Conservation (phyloP, 2,797 vertebrate genomes). For the Macrochelys suwanniensis region DNA sequence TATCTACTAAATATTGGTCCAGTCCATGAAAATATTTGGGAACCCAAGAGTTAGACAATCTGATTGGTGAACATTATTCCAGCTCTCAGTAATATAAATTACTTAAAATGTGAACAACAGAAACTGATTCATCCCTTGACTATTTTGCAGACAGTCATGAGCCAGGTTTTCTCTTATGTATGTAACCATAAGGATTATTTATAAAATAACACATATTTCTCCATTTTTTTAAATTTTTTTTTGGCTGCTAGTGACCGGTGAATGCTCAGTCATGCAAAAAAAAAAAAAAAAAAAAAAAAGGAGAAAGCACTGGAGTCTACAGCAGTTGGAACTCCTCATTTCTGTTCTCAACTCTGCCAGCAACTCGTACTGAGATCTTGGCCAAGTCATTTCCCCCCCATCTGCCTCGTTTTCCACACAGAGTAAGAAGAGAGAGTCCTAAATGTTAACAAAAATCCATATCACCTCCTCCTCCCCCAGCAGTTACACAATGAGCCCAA, state of each 20-base stretch:
- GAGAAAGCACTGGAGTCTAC: background rate
- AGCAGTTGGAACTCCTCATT: constrained; percentile 60
- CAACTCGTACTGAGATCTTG: constrained; percentile 34
- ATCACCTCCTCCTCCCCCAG: fast-evolving
- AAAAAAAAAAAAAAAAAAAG: background rate
- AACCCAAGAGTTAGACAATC: fast-evolving
- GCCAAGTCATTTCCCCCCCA: constrained; percentile 23
- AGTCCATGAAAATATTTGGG: background rate
- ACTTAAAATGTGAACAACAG: fast-evolving
- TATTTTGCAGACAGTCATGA: background rate
- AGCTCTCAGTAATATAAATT: background rate
- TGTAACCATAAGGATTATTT: background rate
- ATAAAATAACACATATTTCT: fast-evolving
- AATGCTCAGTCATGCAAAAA: background rate
- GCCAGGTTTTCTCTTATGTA: background rate
- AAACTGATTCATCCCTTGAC: background rate
- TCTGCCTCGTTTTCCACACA: constrained; percentile 24
- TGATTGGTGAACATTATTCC: background rate
- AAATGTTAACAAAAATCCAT: constrained; percentile 41
- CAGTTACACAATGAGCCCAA: background rate
- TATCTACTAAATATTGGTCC: background rate
- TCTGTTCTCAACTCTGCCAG: constrained; percentile 46
- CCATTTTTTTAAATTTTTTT: background rate
- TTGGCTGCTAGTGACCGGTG: background rate
- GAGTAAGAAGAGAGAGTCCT: background rate